These are phyloP conservation scores for Aptenodytes forsteri DNA, from an alignment of 2,113 vertebrate species.

Conservation along the genomic window DNA sequence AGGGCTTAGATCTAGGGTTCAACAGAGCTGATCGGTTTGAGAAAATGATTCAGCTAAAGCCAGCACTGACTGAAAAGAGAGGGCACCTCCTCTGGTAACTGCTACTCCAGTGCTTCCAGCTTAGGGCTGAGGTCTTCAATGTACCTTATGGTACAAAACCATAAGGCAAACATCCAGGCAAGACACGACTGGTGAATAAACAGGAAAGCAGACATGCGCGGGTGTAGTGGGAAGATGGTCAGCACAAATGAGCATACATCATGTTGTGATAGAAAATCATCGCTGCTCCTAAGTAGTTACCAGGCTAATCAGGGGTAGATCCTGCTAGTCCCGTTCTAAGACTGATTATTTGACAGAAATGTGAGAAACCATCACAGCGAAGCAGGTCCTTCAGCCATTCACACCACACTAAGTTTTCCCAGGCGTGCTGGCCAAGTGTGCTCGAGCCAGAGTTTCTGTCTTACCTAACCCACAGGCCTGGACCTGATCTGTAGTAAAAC, in stretches of 20 bases:
- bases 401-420: not conserved
- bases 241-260: not conserved
- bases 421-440: not conserved
- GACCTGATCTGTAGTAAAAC: not conserved
- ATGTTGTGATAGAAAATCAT: not conserved
- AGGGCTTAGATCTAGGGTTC: not conserved
- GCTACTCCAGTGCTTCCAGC: not conserved
- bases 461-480: slow-evolving; percentile 3
- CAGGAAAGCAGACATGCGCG: not conserved
- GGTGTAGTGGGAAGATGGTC: not conserved
- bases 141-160: not conserved
- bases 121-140: not conserved
- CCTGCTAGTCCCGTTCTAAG: not conserved
- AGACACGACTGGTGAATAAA: not conserved
- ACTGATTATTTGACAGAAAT: not conserved
- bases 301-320: not conserved
- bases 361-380: not conserved
- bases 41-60: not conserved
- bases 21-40: not conserved
- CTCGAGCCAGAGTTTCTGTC: slow-evolving; percentile 23
- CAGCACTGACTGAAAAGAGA: not conserved
- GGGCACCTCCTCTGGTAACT: not conserved
- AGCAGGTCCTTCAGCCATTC: not conserved
- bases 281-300: not conserved
- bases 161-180: not conserved